Evolutionary conservation across 1,140 invertebrate genomes (phyloP), one percentile per base, ranked within the genome.

Genomic region (Periplaneta americana): DNA sequence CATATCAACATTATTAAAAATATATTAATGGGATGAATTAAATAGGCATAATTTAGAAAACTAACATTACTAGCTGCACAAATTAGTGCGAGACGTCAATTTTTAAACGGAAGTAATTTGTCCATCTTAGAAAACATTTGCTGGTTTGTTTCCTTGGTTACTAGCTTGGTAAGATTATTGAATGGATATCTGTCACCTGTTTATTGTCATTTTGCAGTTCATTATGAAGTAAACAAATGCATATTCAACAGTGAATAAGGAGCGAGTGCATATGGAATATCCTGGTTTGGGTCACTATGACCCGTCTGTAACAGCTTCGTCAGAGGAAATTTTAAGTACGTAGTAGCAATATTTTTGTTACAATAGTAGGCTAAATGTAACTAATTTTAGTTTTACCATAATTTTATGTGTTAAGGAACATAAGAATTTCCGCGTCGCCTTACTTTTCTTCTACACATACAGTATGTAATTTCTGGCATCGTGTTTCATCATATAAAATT

Each of bases 221-320:
- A 1, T n/a, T n/a, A 0, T 66, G 22, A n/a, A n/a, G n/a, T 66
- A 28, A 66, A 66, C 48, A 66, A n/a, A 66, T n/a, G 48, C 5
- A 66, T 28, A 28, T 66, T 22, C 22, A 66, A 66, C 22, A 66
- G 22, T 28, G 1, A 28, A 66, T 6, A 66, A 1, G 28, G 2
- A n/a, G 48, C 3, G 11, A 66, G n/a, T 28, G 22, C 6, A 66
- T 5, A 81, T 77, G 80, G 74, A 75, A 37, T 81, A 75, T 28
- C 74, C 22, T 13, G 74, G 80, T 17, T 37, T 81, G 33, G 75
- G 80, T 32, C 80, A 81, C n/a, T 81, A 81, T 35, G 80, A 81
- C 37, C 80, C 80, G 15, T 36, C 36, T 15, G 75, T 35, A 22
- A 39, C 80, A 31, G 28, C 35, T 34, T 22, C 79, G 35, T 15